Conservation (phyloP, 1,140 invertebrate genomes). For the Zaprionus nigranus region DNA sequence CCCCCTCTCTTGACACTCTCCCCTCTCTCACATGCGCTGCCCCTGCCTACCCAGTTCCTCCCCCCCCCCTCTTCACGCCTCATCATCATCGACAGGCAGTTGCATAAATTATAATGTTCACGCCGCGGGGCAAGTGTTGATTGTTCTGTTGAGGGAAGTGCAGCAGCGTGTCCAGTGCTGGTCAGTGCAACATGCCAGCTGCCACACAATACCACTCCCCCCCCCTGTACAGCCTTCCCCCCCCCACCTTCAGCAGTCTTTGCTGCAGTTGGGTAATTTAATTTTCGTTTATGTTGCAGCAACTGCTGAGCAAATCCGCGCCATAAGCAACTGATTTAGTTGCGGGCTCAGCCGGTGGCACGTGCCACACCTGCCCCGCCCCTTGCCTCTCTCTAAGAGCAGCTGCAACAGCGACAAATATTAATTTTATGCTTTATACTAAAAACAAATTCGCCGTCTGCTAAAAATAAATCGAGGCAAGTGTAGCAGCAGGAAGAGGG, state of each 20-base stretch:
- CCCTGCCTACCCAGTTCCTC: no score
- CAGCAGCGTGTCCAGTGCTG: constrained; percentile 2
- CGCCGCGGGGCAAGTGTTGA: constrained; percentile 46
- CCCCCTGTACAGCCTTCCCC: no score
- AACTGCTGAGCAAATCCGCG: background rate
- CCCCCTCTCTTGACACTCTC: background rate
- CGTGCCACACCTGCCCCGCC: background rate
- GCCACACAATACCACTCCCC: no score
- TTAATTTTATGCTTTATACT: constrained; percentile 52
- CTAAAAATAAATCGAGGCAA: constrained; percentile 6
- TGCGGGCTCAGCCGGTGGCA: constrained; percentile 6
- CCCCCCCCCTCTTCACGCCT: background rate
- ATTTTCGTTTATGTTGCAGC: constrained; percentile 7
- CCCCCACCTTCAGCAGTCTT: background rate
- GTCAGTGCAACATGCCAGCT: constrained; percentile 1
- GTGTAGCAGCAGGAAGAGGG: background rate
- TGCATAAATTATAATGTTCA: constrained; percentile 71
- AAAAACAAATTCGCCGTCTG: constrained; percentile 20
- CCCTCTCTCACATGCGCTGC: no score
- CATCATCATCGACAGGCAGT: constrained; percentile 10
- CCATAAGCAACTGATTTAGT: background rate
- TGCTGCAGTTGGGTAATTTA: constrained; percentile 15
- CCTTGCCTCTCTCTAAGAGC: background rate
- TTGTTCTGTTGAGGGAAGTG: constrained; percentile 55
- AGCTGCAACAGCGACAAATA: constrained; percentile 57